Base-by-base conservation (phyloP, 2,797 vertebrate genomes). In the Myoxocephalus aenaeus region DNA sequence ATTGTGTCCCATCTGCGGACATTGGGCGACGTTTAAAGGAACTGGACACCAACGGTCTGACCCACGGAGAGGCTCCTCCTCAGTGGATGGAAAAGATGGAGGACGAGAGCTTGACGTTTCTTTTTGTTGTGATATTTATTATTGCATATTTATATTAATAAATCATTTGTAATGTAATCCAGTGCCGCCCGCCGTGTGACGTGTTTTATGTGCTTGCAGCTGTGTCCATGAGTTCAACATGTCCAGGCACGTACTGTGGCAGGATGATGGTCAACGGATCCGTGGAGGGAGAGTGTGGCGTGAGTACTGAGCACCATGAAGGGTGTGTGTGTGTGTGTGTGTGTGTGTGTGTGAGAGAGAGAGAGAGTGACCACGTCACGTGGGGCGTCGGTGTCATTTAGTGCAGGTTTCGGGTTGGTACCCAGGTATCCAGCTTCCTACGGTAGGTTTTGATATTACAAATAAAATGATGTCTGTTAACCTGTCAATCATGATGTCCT, bases 231-330 rank as follows among this genome's bases (percentile, higher is more conserved):
- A 97, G 95, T 72, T 95, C 94, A 42, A 96, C 96, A n/a, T 99
- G 98, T 91, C 96, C 98, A 10, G 98, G 98, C 46, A 95, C 97
- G 74, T 99, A 99, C 91, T 99, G 98, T 87, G 98, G 98, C 81
- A 96, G 96, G 92, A 92, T 95, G 25, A 85, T 96, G 14, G 84
- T 96, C 63, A 96, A 96, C 18, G 93, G 95, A 77, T 93, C 95
- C 63, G 71, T 93, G 57, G 96, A 96, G 74, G 96, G 96, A 87
- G 96, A 96, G 9, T 99, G 98, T 94, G 98, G 98, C 75, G 98
- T 98, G 71, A 98, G 97, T 95, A 75, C 14, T 10, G 2, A 34
- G 27, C 12, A 32, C 10, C 38, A 38, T 6, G 15, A 9, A 40
- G 7, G 4, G 32, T 42, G 40, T 20, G 2, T 40, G 50, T 66